These are phyloP conservation scores for Dicranocentrus wangi DNA, from an alignment of 2,888 invertebrate genomes.

Conservation along the genomic window DNA sequence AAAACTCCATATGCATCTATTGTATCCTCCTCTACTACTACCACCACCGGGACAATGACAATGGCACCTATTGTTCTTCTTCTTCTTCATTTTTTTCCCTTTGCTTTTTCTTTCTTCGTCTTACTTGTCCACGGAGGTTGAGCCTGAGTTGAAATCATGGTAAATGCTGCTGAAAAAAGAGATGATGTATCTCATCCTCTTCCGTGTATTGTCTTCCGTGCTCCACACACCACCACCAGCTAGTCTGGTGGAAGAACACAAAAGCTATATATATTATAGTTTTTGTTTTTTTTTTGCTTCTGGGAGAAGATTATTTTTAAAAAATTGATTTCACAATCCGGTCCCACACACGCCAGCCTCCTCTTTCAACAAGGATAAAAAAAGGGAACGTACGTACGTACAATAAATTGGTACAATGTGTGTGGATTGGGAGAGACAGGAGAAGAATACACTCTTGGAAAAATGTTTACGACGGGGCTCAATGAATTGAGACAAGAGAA, in stretches of 20 bases:
- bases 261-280: too few species aligned
- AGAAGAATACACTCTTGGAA: not conserved
- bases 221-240: too few species aligned
- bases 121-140: too few species aligned
- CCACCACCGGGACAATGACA: conserved; percentile 17
- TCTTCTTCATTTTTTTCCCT: not conserved
- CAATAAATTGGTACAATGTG: conserved; percentile 48
- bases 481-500: conserved; percentile 59
- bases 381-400: not conserved
- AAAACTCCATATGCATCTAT: conserved; percentile 1
- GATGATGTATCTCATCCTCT: not conserved
- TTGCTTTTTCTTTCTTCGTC: too few species aligned
- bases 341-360: not conserved
- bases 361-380: not conserved
- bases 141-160: not conserved
- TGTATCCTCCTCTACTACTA: not conserved
- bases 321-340: conserved; percentile 1
- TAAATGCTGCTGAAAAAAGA: not conserved
- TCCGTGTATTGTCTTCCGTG: not conserved
- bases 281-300: too few species aligned
- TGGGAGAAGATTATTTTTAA: not conserved
- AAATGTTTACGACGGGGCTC: conserved; percentile 40
- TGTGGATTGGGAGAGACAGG: not conserved
- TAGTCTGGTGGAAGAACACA: too few species aligned
- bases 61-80: conserved; percentile 36